Evolutionary conservation across 2,888 invertebrate genomes (phyloP).

Genomic region (Brachyptera risi): DNA sequence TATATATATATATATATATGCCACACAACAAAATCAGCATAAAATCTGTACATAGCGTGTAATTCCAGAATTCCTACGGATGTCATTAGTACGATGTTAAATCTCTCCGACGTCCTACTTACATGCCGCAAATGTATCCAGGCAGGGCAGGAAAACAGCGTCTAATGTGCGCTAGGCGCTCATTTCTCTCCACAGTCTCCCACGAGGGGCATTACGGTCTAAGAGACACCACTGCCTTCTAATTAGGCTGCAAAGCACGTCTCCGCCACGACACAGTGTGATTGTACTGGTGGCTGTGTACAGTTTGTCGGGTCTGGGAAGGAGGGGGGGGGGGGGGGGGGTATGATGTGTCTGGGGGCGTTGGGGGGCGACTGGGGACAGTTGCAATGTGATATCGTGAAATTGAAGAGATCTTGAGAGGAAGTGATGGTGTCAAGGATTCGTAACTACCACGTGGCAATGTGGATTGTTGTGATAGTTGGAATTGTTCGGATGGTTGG

Average conservation of each 20-base stretch:
- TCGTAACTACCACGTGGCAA: too few relatives aligned
- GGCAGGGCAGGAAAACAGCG: not conserved
- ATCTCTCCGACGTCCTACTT: conserved; percentile 9
- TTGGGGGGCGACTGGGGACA: not conserved
- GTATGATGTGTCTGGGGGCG: conserved; percentile 4
- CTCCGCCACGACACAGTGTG: not conserved
- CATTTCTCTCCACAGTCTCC: not conserved
- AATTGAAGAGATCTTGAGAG: too few relatives aligned
- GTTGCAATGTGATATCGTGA: not conserved
- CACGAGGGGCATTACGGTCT: conserved; percentile 9
- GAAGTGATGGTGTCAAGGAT: too few relatives aligned
- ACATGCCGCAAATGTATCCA: conserved; percentile 3
- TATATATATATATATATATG: too few relatives aligned
- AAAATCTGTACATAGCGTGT: too few relatives aligned
- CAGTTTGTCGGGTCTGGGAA: not conserved
- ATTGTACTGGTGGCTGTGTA: not conserved
- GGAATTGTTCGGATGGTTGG: too few relatives aligned
- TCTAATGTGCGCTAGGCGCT: not conserved
- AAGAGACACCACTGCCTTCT: conserved; percentile 1
- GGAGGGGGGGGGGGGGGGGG: not conserved
- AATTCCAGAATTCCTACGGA: too few relatives aligned
- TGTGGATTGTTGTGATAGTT: too few relatives aligned
- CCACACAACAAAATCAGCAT: too few relatives aligned
- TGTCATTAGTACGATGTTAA: conserved; percentile 15
- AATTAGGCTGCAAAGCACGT: conserved; percentile 12